These are phyloP conservation scores for Chaetodon trifasciatus DNA, from an alignment of 2,797 vertebrate genomes.

Conservation along the genomic window DNA sequence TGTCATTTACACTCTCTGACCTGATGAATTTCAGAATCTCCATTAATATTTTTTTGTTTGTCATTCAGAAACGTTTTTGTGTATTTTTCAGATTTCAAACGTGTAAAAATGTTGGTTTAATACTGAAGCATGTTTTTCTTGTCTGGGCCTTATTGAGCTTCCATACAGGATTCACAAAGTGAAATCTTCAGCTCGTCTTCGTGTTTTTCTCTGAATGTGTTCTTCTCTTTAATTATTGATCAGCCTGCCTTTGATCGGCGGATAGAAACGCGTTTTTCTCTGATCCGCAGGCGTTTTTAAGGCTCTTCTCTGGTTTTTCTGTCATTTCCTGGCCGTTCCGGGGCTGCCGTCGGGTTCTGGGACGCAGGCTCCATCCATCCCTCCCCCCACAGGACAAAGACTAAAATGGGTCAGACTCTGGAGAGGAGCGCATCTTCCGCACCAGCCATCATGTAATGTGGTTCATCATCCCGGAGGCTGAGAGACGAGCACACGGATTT, in stretches of 20 bases:
- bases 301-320: too few species aligned
- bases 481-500: not conserved
- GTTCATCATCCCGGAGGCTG: constrained; percentile 17
- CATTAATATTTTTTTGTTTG: too few species aligned
- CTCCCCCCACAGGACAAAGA: constrained; percentile 80
- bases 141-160: not conserved
- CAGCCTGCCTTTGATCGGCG: not conserved
- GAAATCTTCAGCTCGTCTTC: too few species aligned
- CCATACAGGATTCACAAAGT: not conserved
- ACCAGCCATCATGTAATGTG: constrained; percentile 49
- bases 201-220: not conserved
- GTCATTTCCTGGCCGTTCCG: too few species aligned
- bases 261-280: not conserved
- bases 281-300: not conserved
- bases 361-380: constrained; percentile 38
- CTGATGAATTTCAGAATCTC: too few species aligned
- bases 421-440: constrained; percentile 55
- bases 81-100: too few species aligned
- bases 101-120: not conserved
- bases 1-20: too few species aligned
- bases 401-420: constrained; percentile 81
- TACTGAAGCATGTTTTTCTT: not conserved
- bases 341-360: not conserved
- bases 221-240: constrained; percentile 42
- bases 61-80: not conserved